Evolutionary conservation across 1,140 invertebrate genomes (phyloP), one percentile per base, ranked within the genome.

Genomic region (Rhynchophorus ferrugineus): DNA sequence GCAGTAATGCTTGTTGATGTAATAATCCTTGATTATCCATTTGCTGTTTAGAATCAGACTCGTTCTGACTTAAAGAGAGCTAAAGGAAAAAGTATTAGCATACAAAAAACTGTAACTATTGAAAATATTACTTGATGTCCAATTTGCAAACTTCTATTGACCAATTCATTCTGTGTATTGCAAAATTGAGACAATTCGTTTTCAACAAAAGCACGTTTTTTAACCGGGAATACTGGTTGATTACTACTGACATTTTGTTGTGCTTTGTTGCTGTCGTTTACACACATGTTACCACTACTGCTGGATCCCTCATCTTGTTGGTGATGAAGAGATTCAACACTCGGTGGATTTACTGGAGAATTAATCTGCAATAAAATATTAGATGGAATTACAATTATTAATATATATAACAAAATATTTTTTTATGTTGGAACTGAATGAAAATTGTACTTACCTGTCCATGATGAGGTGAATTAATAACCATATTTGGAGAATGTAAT

Each of bases 181-280:
- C 19, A 39, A 17, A 60, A 22, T 21, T 62, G 56, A n/a, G 46
- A 50, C 2, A 54, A 29, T 16, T 71, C 67, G 5, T 68, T 68
- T 65, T 80, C 79, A 64, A 71, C 77, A 49, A 79, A 81, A 13
- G 69, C 73, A 37, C 79, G 69, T 63, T 81, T 81, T 60, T 81
- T 81, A 5, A 74, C 71, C 18, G 73, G 72, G 48, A 69, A 72
- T 39, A 37, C 53, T 46, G 13, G 22, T 35, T 57, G 52, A 29
- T 48, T 42, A 19, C 51, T 46, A 35, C 33, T 41, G 14, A 16
- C 9, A n/a, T 2, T 48, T 7, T 16, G 5, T 0, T 3, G 18
- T 20, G 16, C 29, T 18, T 13, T 51, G 35, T 9, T 39, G 29
- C 22, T 33, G 34, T 42, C 38, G 42, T 36, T 36, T 20, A 29